Evolutionary conservation across 2,888 invertebrate species (phyloP).

Genomic region (Anagyrus pseudococci): DNA sequence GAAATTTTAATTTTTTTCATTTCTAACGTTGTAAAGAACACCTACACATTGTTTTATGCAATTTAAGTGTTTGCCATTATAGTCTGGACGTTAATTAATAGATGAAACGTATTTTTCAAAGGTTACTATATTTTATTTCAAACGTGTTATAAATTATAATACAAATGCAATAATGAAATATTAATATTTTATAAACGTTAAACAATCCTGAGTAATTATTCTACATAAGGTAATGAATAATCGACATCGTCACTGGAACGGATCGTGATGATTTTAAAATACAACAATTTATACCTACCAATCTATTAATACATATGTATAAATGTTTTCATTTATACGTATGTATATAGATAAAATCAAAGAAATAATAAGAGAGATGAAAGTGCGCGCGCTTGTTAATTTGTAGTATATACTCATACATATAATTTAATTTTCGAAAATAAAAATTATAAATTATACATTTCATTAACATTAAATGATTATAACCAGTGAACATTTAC

Average conservation of each 20-base stretch:
- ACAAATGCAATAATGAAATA: slow-evolving; percentile 58
- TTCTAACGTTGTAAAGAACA: too few species aligned
- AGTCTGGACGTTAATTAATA: background rate
- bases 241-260: slow-evolving; percentile 47
- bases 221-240: slow-evolving; percentile 55
- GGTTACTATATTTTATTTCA: slow-evolving; percentile 57
- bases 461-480: slow-evolving; percentile 55
- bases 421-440: slow-evolving; percentile 41
- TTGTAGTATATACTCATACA: slow-evolving; percentile 42
- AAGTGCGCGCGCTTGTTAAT: slow-evolving; percentile 9
- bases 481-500: slow-evolving; percentile 50
- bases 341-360: slow-evolving; percentile 54
- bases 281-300: slow-evolving; percentile 40
- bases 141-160: slow-evolving; percentile 60
- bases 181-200: slow-evolving; percentile 54
- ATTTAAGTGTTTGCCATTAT: too few species aligned
- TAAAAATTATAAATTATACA: slow-evolving; percentile 58
- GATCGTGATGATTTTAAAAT: slow-evolving; percentile 49
- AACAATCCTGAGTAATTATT: slow-evolving; percentile 60
- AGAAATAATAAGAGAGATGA: background rate
- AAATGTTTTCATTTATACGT: background rate
- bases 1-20: too few species aligned
- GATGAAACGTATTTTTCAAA: background rate
- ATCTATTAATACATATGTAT: slow-evolving; percentile 21
- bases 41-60: too few species aligned